phyloP scores from a whole-genome alignment of 2,113 vertebrate species.

The Ictalurus furcatus region DNA sequence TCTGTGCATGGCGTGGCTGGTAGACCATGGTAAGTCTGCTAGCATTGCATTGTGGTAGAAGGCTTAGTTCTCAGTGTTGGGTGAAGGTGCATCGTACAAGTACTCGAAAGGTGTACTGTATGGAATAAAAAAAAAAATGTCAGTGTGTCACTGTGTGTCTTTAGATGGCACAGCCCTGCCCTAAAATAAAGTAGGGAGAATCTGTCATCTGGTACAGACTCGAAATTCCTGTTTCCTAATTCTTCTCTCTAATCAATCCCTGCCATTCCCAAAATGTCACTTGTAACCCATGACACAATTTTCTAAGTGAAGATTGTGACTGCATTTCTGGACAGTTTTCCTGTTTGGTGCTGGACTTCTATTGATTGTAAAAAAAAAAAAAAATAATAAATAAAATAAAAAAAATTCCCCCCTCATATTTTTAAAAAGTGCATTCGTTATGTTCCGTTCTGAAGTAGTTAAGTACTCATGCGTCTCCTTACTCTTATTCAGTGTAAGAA shows the following conservation, averaged over 20 bases:
- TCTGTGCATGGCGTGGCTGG: constrained; percentile 93
- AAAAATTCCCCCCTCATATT: neutral
- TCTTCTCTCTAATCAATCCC: neutral
- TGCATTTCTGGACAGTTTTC: neutral
- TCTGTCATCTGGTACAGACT: neutral
- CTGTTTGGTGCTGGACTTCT: neutral
- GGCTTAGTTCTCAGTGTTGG: neutral
- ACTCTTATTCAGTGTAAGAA: neutral
- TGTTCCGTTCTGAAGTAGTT: neutral
- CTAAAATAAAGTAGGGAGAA: neutral
- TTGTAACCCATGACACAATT: neutral
- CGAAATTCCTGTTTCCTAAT: neutral
- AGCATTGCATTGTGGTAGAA: neutral
- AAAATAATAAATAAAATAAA: no score
- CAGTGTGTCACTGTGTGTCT: neutral
- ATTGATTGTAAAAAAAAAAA: neutral
- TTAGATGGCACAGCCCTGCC: neutral
- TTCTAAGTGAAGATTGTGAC: neutral
- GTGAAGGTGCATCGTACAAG: neutral
- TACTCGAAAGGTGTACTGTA: neutral
- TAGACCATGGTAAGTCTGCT: constrained; percentile 84
- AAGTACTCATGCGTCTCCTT: neutral
- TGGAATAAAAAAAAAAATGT: neutral
- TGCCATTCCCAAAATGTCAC: neutral
- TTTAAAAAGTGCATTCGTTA: neutral